Evolutionary conservation across 2,797 vertebrate genomes (phyloP), one percentile per base, ranked within the genome.

Genomic region (Sebastes goodei): DNA sequence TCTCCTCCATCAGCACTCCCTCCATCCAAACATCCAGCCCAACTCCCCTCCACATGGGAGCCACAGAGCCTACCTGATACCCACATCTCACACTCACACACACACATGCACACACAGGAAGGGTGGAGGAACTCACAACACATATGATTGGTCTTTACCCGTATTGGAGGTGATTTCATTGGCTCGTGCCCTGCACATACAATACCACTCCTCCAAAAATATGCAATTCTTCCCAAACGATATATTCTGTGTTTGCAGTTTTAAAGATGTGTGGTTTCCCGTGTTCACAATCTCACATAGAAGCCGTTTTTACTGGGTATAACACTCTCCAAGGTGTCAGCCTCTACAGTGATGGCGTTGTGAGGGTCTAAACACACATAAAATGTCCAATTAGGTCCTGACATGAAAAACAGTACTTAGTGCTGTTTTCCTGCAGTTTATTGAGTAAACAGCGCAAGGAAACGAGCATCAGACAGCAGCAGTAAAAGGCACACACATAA

Each of bases 1-100:
- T 76, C 23, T 77, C 76, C 69, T 89, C 85, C 81, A 79, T 84
- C 86, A 84, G 57, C 76, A 62, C 76, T 66, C 71, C 75, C 64
- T 71, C 63, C 78, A 76, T 87, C 67, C 32, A 76, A 81, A 83
- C 71, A 85, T 72, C 52, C 71, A 53, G 52, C 70, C 62, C 68
- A 59, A 62, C 65, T 81, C 55, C 42, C 20, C 67, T 77, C 38
- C 59, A 63, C 69, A 25, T 71, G 38, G 75, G 69, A 77, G 69
- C 65, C 25, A 7, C 33, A 71, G 63, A 84, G 69, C 66, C 82
- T 71, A 83, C 80, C 78, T 87, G 74, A 85, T 66, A 76, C 61
- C 73, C 78, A 85, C 29, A 75, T 82, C 64, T 10, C 25, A n/a
- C 61, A 29, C 67, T 33, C 65, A 73, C 68, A 56, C 65, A 69